Evolutionary conservation across 2,888 invertebrate genomes (phyloP).

Genomic region (Drosophila pseudotalamancana): DNA sequence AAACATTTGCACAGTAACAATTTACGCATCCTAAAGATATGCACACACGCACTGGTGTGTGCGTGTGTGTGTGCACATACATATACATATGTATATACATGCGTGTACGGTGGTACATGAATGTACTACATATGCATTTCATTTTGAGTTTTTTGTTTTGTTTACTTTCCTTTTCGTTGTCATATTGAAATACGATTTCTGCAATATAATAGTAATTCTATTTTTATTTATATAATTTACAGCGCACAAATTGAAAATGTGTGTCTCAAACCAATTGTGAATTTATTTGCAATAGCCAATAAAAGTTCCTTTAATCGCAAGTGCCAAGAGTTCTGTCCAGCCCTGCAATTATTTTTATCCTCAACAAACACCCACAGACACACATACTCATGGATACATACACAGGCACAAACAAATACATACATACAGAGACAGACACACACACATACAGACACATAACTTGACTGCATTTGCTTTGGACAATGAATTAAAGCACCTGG

Average conservation of each 20-base stretch:
- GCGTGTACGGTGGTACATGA: not conserved
- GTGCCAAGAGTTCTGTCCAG: slow-evolving; percentile 54
- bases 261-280: slow-evolving; percentile 75
- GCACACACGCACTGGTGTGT: not conserved
- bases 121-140: slow-evolving; percentile 8
- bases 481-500: slow-evolving; percentile 30
- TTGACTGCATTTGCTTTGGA: slow-evolving; percentile 9
- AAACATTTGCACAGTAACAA: slow-evolving; percentile 2
- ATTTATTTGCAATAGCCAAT: slow-evolving; percentile 79
- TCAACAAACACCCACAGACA: not conserved
- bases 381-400: not conserved
- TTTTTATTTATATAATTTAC: slow-evolving; percentile 78
- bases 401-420: not conserved
- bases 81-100: not conserved
- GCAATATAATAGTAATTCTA: slow-evolving; percentile 64
- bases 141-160: slow-evolving; percentile 20
- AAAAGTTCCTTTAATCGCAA: slow-evolving; percentile 69
- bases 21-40: not conserved
- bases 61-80: not conserved
- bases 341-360: not conserved
- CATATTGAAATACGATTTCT: slow-evolving; percentile 30
- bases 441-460: not conserved
- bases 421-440: too few species aligned
- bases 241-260: slow-evolving; percentile 75
- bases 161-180: slow-evolving; percentile 3